Evolutionary conservation across 2,888 invertebrate species (phyloP).

Genomic region (Cheilosia grossa): DNA sequence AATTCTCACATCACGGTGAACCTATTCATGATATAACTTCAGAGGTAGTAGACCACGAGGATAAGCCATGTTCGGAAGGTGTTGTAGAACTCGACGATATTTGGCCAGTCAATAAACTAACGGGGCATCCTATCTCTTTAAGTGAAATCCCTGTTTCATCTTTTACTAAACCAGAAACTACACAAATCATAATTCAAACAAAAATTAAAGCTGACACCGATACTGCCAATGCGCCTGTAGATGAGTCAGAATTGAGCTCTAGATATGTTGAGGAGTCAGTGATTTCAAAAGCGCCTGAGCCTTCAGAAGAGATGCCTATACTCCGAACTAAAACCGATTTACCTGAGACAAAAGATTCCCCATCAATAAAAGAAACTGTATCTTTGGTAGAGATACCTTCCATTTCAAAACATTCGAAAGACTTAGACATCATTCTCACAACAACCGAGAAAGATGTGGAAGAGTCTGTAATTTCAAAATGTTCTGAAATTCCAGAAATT

Average conservation of each 20-base stretch:
- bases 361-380: too few species aligned
- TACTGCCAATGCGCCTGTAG: neutral
- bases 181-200: neutral
- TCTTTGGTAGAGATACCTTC: too few species aligned
- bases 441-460: too few species aligned
- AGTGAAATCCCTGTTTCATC: slow-evolving; percentile 47
- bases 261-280: neutral
- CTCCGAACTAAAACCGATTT: too few species aligned
- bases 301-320: too few species aligned
- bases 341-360: too few species aligned
- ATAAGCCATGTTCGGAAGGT: slow-evolving; percentile 61
- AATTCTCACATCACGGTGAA: slow-evolving; percentile 79
- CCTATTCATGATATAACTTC: slow-evolving; percentile 69
- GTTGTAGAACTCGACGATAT: slow-evolving; percentile 76
- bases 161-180: neutral
- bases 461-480: too few species aligned
- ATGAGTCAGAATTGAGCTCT: neutral
- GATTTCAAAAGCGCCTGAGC: neutral
- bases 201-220: neutral
- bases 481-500: too few species aligned
- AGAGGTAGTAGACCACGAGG: slow-evolving; percentile 64
- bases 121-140: slow-evolving; percentile 79
- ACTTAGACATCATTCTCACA: too few species aligned
- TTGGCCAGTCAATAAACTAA: slow-evolving; percentile 81
- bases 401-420: too few species aligned